Base-by-base conservation (phyloP, 1,140 invertebrate genomes). In the Armadillidium nasatum region DNA sequence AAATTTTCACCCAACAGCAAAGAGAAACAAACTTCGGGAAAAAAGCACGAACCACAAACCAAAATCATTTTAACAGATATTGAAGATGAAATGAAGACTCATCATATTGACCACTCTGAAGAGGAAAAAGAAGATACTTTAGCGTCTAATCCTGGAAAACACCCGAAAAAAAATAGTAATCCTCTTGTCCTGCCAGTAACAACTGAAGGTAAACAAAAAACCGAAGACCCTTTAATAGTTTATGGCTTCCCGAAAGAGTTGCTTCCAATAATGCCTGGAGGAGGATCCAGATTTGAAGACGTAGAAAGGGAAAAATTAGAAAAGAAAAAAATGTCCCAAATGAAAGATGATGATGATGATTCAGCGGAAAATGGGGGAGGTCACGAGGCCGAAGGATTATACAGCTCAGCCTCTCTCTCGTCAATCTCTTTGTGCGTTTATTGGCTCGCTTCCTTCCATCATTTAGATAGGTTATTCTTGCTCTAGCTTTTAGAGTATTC, bases 201-300 rank as follows among this genome's bases (percentile, higher is more conserved):
- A 13, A 60, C 50, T 19, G 50, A 60, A 60, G 50, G 50, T 19
- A 60, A 60, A 60, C 50, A 60, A 19, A 60, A 60, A 19, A 60
- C 50, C 1, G 50, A 60, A 60, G 50, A 60, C 7, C 50, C 50
- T 4, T 60, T 60, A 19, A 60, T 15, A 19, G 50, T 60, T 19
- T 60, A 60, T 19, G 60, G 60, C 0, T 67, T 75, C 10, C 73
- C 73, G 1, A 67, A 75, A 60, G 73, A 75, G 43, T 67, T 75
- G 6, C 33, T 60, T 0, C 73, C 73, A 7, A 75, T 75, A 44
- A 68, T 67, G 33, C 73, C 73, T 19, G 73, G 73, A 6, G 73
- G 73, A n/a, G 73, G 73, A 9, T 75, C 73, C 4, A 75, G 69
- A 68, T 75, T 75, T 19, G 73, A 75, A 13, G 73, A 75, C 13